Base-by-base conservation (phyloP, 2,888 invertebrate species). In the Eremobia ochroleuca region DNA sequence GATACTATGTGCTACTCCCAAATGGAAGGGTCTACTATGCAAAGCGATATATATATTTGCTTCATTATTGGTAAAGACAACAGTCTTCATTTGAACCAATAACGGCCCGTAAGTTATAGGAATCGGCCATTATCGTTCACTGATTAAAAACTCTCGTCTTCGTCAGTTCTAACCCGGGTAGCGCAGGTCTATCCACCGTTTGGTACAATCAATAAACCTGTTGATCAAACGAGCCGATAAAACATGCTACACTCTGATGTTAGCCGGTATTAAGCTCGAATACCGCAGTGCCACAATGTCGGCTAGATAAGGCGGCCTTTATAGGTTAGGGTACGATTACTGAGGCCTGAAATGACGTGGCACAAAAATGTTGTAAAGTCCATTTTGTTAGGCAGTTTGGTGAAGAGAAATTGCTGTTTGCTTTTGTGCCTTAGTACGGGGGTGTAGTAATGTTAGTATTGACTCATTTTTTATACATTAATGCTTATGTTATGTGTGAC, bases 121-220 rank as follows among this genome's bases (percentile, higher is more conserved):
- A 52, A 52, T 52, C n/a, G n/a, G 52, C 11, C 11, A 52, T 52
- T 43, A 58, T 31, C 55, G 21, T 8, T 40, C 4, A 21, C 37
- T n/a, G 15, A 4, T 64, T 78, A 69, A 73, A 81, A 52, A 49
- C 18, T 52, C 4, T 31, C 31, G 15, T 25, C 43, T 15, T 46
- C n/a, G 11, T 68, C 31, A 55, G 34, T 13, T n/a, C 31, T 71
- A 49, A 61, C n/a, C 31, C 40, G 55, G 49, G 59, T 31, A 76
- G 40, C 77, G 61, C n/a, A 55, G 43, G 28, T 62, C 46, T 58
- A 67, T 76, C 40, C 43, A 82, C 25, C 64, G 40, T 76, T 82
- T 55, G 6, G 86, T 74, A 69, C 66, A 87, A 89, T 88, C 89
- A 81, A 88, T 88, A 87, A 74, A 89, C 87, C 87, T 88, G 87